Percentiles rank a stretch among this genome's conserved stretches.
Conservation (phyloP, 2,888 invertebrate species). For the Pandemis cinnamomeana region DNA sequence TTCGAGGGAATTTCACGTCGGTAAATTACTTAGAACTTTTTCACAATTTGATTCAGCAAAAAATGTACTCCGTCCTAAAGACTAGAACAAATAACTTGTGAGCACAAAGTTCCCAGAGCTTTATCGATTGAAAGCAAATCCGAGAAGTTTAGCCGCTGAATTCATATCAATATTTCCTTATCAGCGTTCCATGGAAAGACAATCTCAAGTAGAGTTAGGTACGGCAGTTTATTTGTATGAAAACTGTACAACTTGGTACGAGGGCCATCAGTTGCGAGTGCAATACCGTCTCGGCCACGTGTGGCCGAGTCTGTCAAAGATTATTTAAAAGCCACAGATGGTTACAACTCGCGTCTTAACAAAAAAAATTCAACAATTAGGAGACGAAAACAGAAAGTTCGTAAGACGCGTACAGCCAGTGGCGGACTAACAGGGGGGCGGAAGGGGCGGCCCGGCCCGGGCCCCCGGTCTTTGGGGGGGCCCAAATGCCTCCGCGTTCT, state of each 20-base stretch:
- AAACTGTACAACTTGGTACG: conserved; percentile 27
- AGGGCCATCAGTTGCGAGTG: conserved; percentile 16
- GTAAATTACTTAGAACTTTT: no score
- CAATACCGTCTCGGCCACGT: conserved; percentile 29
- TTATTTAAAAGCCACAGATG: neutral
- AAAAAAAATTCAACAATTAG: no score
- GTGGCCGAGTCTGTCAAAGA: conserved; percentile 17
- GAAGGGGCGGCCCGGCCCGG: no score
- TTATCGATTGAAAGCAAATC: conserved; percentile 2
- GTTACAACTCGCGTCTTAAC: no score
- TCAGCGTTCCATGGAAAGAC: conserved; percentile 28
- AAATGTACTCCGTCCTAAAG: no score
- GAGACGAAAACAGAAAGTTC: no score
- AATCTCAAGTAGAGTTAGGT: conserved; percentile 9
- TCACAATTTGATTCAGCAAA: no score
- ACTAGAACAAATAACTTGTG: neutral
- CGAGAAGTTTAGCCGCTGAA: neutral
- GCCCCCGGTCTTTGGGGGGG: no score
- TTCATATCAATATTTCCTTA: conserved; percentile 14
- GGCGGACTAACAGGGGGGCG: no score
- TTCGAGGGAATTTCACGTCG: no score
- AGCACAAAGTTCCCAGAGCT: neutral
- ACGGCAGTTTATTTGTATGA: conserved; percentile 30
- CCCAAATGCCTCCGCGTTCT: no score
- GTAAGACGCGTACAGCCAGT: no score